Conservation (phyloP, 1,140 invertebrate genomes). For the Neodiprion fabricii region DNA sequence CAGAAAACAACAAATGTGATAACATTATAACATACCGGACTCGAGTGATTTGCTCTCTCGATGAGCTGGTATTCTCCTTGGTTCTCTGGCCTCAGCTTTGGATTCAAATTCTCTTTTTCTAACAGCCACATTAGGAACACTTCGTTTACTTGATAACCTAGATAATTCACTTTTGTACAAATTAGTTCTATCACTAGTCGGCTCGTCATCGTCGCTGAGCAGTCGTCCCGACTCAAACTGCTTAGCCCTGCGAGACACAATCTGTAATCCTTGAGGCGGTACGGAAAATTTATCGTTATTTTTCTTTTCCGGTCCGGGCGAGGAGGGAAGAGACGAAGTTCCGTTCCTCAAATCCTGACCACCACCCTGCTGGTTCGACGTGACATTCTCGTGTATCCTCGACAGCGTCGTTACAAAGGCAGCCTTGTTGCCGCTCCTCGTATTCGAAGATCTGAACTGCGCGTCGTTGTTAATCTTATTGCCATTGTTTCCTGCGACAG, state of each 20-base stretch:
- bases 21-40: conserved; percentile 35
- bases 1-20: background rate
- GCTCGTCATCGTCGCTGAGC: conserved; percentile 64
- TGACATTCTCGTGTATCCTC: conserved; percentile 69
- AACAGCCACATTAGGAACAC: conserved; percentile 77
- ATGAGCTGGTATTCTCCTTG: conserved; percentile 36
- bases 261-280: conserved; percentile 64
- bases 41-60: conserved; percentile 55
- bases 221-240: conserved; percentile 73
- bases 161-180: conserved; percentile 77
- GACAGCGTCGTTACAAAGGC: conserved; percentile 67
- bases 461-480: conserved; percentile 22
- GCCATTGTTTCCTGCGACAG: background rate
- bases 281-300: conserved; percentile 61
- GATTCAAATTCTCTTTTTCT: conserved; percentile 78
- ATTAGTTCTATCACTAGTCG: conserved; percentile 68
- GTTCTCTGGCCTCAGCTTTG: conserved; percentile 53
- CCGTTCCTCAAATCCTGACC: conserved; percentile 46
- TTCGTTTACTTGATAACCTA: conserved; percentile 70
- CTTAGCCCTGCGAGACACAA: conserved; percentile 74
- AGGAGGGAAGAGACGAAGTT: conserved; percentile 52
- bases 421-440: conserved; percentile 52
- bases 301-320: conserved; percentile 52
- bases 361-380: conserved; percentile 37
- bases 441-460: conserved; percentile 24